These are phyloP conservation scores for Volucella inanis DNA, from an alignment of 2,888 invertebrate species.

Conservation along the genomic window DNA sequence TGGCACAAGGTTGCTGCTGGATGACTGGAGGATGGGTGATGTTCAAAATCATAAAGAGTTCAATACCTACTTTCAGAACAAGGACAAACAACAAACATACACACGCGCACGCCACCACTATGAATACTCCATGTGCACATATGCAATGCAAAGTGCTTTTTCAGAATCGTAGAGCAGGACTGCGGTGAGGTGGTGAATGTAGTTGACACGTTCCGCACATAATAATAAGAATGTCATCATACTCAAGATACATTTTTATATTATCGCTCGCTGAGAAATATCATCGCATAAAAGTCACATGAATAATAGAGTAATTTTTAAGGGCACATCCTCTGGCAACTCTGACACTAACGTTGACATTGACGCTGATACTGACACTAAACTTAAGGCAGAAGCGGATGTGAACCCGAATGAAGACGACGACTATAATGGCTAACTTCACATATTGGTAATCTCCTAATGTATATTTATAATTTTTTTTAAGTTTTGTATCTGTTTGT, in stretches of 20 bases:
- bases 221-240: conserved; percentile 74
- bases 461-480: no score
- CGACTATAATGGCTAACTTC: no score
- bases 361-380: neutral
- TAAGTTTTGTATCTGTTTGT: no score
- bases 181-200: conserved; percentile 25
- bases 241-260: conserved; percentile 72
- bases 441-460: no score
- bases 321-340: conserved; percentile 44
- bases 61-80: conserved; percentile 58
- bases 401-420: no score
- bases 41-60: conserved; percentile 70
- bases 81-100: conserved; percentile 23
- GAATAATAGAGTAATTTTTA: conserved; percentile 73
- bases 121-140: conserved; percentile 30
- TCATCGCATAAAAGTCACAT: conserved; percentile 73
- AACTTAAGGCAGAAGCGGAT: no score
- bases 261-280: conserved; percentile 65
- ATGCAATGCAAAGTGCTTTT: conserved; percentile 63
- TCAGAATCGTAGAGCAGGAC: conserved; percentile 5
- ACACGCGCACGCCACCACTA: conserved; percentile 10
- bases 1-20: neutral
- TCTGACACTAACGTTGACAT: neutral
- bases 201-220: conserved; percentile 74
- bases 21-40: conserved; percentile 14